Conservation (phyloP, 2,888 invertebrate genomes). For the Drosophila prolongata region DNA sequence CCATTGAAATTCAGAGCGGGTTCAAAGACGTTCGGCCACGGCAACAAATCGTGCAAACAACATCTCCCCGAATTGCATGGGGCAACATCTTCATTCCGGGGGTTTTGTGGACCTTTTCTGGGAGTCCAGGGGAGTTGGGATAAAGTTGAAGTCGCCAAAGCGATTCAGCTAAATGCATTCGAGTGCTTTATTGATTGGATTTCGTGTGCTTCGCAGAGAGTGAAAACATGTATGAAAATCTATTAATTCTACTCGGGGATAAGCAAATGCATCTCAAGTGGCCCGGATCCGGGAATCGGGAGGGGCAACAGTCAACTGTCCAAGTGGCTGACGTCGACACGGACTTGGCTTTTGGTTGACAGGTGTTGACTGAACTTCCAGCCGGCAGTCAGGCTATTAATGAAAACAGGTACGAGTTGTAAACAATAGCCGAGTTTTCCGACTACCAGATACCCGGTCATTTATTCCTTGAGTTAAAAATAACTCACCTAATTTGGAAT, state of each 20-base stretch:
- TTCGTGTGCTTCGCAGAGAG: slow-evolving; percentile 20
- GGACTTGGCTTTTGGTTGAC: slow-evolving; percentile 35
- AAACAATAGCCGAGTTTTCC: slow-evolving; percentile 14
- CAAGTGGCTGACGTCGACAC: slow-evolving; percentile 36
- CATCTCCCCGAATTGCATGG: slow-evolving; percentile 63
- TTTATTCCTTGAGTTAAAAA: slow-evolving; percentile 3
- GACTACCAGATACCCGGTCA: slow-evolving; percentile 35
- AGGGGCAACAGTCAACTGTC: slow-evolving; percentile 6
- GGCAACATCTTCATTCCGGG: slow-evolving; percentile 48
- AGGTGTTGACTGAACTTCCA: slow-evolving; percentile 34
- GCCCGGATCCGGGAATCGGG: neutral
- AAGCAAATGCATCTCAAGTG: slow-evolving; percentile 64
- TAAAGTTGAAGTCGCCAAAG: slow-evolving; percentile 59
- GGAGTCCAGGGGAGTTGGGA: neutral
- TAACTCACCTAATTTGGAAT: slow-evolving; percentile 8
- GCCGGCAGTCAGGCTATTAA: slow-evolving; percentile 32
- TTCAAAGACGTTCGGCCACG: slow-evolving; percentile 64
- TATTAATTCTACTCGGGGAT: slow-evolving; percentile 61
- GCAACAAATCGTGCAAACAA: slow-evolving; percentile 78
- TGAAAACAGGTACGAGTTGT: slow-evolving; percentile 26
- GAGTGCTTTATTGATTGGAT: slow-evolving; percentile 71
- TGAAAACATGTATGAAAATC: slow-evolving; percentile 52
- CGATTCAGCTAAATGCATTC: slow-evolving; percentile 76
- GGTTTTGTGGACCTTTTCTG: neutral
- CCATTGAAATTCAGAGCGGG: slow-evolving; percentile 73